Evolutionary conservation across 2,113 vertebrate species (phyloP).

Genomic region (Misgurnus anguillicaudatus): DNA sequence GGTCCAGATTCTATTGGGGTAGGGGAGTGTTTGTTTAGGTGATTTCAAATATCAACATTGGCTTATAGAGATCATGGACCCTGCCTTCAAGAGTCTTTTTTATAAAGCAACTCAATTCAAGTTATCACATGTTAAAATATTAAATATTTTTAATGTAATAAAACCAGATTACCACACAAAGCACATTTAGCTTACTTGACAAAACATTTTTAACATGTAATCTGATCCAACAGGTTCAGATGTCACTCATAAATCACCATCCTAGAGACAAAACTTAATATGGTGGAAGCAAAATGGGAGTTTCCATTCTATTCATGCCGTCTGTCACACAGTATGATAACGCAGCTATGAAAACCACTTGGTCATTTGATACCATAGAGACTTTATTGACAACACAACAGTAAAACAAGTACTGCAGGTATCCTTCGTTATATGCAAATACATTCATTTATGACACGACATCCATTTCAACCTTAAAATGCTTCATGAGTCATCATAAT

Average conservation of each 20-base stretch:
- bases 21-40: too few species aligned
- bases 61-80: too few species aligned
- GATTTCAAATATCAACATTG: too few species aligned
- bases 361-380: slow-evolving; percentile 11
- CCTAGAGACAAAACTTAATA: slow-evolving; percentile 22
- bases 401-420: slow-evolving; percentile 32
- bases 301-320: slow-evolving; percentile 31
- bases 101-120: too few species aligned
- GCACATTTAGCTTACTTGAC: too few species aligned
- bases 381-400: slow-evolving; percentile 23
- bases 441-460: slow-evolving; percentile 24
- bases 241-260: neutral
- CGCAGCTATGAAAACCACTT: slow-evolving; percentile 21
- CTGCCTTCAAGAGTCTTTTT: too few species aligned
- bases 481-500: neutral
- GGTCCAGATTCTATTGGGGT: too few species aligned
- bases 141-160: too few species aligned
- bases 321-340: slow-evolving; percentile 13
- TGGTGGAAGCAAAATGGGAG: too few species aligned
- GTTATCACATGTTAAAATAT: too few species aligned
- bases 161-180: too few species aligned
- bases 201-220: neutral
- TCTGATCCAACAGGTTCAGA: slow-evolving; percentile 11
- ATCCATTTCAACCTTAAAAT: neutral
- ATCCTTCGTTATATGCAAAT: slow-evolving; percentile 18